Percentiles rank a stretch among this genome's conserved stretches.
Evolutionary conservation across 2,888 invertebrate species (phyloP).

Genomic region (Drosophila antonietae): DNA sequence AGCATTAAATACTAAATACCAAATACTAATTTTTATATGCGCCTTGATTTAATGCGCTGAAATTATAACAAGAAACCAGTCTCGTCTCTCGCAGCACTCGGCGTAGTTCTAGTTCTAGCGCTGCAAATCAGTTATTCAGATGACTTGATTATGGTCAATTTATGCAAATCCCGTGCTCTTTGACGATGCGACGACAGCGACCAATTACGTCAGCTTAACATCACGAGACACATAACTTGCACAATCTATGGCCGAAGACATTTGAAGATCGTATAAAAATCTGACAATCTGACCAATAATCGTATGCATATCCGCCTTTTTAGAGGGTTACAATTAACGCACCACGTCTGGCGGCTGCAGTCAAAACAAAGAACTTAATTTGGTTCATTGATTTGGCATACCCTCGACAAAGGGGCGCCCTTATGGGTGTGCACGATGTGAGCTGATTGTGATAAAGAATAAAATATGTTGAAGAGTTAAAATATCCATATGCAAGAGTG

Average conservation of each 20-base stretch:
- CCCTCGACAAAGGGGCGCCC: neutral
- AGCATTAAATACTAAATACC: conserved; percentile 25
- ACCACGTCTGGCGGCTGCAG: conserved; percentile 35
- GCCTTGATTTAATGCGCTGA: conserved; percentile 49
- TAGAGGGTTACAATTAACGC: conserved; percentile 18
- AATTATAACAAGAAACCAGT: conserved; percentile 48
- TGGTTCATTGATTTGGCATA: conserved; percentile 37
- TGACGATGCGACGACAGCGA: conserved; percentile 48
- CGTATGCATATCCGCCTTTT: conserved; percentile 49
- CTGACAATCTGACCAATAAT: conserved; percentile 23
- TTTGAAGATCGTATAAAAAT: neutral
- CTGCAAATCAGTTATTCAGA: conserved; percentile 40
- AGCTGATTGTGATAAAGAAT: neutral
- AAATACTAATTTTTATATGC: conserved; percentile 28
- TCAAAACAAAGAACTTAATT: conserved; percentile 43
- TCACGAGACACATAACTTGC: conserved; percentile 52
- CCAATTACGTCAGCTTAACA: conserved; percentile 62
- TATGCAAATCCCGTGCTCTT: conserved; percentile 55
- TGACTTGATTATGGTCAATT: conserved; percentile 55
- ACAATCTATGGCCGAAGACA: conserved; percentile 42
- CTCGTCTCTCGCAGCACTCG: conserved; percentile 21
- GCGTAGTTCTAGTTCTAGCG: conserved; percentile 52
- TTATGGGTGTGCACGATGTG: conserved; percentile 1
- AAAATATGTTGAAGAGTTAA: too few species aligned
- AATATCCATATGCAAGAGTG: neutral